Evolutionary conservation across 2,797 vertebrate species (phyloP).

Genomic region (Crypturellus tataupa): DNA sequence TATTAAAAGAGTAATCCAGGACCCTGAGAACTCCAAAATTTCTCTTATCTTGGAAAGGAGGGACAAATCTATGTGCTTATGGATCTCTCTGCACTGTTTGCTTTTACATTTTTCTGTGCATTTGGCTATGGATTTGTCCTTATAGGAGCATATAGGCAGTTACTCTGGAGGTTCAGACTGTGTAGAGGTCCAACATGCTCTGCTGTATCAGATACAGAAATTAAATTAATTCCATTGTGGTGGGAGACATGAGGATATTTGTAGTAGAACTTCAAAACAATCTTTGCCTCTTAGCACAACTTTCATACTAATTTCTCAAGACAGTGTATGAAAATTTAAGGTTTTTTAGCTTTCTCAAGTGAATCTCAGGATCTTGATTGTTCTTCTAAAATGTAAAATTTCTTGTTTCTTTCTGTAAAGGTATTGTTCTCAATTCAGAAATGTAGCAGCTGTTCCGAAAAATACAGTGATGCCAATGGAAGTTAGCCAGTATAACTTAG

Average conservation of each 20-base stretch:
- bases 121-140: not conserved
- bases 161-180: not conserved
- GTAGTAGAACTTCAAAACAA: not conserved
- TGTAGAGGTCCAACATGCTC: not conserved
- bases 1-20: not conserved
- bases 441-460: not conserved
- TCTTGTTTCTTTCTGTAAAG: not conserved
- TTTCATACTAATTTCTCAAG: not conserved
- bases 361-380: not conserved
- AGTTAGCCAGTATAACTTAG: not conserved
- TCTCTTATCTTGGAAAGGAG: not conserved
- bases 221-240: not conserved
- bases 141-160: not conserved
- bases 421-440: not conserved
- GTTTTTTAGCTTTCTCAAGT: not conserved
- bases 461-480: not conserved
- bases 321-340: not conserved
- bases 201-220: not conserved
- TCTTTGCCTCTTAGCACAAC: not conserved
- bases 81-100: not conserved
- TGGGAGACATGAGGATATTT: not conserved
- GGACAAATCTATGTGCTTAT: accelerated
- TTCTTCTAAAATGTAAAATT: not conserved
- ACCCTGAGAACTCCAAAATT: not conserved
- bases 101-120: not conserved